Evolutionary conservation across 1,140 invertebrate species (phyloP).

Genomic region (Frieseomelitta varia): DNA sequence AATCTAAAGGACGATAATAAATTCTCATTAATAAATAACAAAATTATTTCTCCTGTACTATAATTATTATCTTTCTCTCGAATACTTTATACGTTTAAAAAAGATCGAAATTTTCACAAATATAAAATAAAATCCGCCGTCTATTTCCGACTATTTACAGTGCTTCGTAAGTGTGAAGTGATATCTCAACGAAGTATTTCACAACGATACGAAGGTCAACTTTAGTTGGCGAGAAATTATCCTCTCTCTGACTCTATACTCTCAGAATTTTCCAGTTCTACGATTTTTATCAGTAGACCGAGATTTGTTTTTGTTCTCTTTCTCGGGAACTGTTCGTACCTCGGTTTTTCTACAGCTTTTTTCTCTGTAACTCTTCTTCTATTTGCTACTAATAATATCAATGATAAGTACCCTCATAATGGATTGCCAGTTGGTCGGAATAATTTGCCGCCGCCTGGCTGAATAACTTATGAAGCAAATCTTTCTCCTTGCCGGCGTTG

Average conservation of each 20-base stretch:
- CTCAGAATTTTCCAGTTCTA: background rate
- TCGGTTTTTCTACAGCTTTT: background rate
- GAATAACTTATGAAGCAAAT: conserved; percentile 83
- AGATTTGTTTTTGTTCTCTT: background rate
- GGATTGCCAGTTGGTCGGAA: conserved; percentile 82
- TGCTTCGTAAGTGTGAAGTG: too few relatives aligned
- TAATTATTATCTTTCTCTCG: too few relatives aligned
- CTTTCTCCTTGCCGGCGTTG: conserved; percentile 75
- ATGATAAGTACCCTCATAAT: conserved; percentile 80
- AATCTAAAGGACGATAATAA: too few relatives aligned
- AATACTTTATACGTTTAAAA: too few relatives aligned
- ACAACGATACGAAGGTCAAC: too few relatives aligned
- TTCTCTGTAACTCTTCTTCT: too few relatives aligned
- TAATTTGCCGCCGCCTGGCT: conserved; percentile 72
- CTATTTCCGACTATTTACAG: too few relatives aligned
- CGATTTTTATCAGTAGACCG: background rate
- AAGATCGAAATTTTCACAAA: too few relatives aligned
- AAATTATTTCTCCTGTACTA: too few relatives aligned
- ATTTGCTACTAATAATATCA: background rate
- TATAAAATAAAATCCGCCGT: too few relatives aligned
- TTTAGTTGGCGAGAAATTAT: background rate
- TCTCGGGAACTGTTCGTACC: background rate
- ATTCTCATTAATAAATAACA: too few relatives aligned
- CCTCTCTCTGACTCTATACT: background rate
- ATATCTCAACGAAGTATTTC: too few relatives aligned